Percentiles rank a stretch among this genome's conserved stretches.
phyloP scores from a whole-genome alignment of 2,888 invertebrate genomes.

The Pachydiplax longipennis region DNA sequence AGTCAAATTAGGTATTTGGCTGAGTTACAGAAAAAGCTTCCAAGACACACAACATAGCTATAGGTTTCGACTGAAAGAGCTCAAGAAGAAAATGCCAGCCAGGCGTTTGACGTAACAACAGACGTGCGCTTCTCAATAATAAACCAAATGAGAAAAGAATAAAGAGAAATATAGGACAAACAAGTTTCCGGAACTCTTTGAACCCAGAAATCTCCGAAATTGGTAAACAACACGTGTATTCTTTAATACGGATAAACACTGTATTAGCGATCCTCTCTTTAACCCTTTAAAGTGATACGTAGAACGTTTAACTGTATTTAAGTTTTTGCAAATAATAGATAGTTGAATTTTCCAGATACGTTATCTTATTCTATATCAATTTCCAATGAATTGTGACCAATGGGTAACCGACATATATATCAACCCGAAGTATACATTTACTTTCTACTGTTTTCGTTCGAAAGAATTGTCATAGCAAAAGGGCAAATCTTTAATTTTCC shows the following conservation, averaged over 20 bases:
- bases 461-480: too few species aligned
- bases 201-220: not conserved
- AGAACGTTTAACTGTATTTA: too few species aligned
- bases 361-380: too few species aligned
- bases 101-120: constrained; percentile 1
- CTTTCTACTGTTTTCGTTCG: too few species aligned
- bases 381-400: too few species aligned
- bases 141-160: not conserved
- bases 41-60: constrained; percentile 37
- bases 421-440: too few species aligned
- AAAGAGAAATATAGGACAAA: not conserved
- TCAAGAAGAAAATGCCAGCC: constrained; percentile 5
- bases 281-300: too few species aligned
- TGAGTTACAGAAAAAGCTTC: constrained; percentile 36
- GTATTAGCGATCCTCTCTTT: not conserved
- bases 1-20: constrained; percentile 42
- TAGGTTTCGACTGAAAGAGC: constrained; percentile 31
- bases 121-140: not conserved
- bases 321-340: too few species aligned
- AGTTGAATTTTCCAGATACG: too few species aligned
- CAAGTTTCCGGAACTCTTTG: not conserved
- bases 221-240: not conserved
- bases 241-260: not conserved
- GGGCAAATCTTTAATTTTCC: too few species aligned
- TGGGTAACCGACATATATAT: too few species aligned